These are phyloP conservation scores for Colossoma macropomum DNA, from an alignment of 2,113 vertebrate genomes.

Conservation along the genomic window DNA sequence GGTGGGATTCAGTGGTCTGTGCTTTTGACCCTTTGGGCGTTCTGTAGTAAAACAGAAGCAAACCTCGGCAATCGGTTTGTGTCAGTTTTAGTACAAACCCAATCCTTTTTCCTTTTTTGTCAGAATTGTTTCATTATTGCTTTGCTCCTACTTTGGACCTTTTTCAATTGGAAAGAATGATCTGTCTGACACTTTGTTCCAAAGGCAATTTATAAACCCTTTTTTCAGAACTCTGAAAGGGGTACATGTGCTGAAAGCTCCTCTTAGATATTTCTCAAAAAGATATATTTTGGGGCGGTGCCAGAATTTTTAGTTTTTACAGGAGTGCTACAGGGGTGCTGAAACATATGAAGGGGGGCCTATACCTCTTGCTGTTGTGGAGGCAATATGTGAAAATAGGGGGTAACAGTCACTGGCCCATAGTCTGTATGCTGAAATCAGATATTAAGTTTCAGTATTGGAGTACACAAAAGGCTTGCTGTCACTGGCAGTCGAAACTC, in stretches of 20 bases:
- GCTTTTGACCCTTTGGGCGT: slow-evolving; percentile 17
- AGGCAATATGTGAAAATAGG: too few relatives aligned
- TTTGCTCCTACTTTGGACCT: slow-evolving; percentile 54
- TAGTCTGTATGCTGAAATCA: too few relatives aligned
- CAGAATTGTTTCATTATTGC: slow-evolving; percentile 55
- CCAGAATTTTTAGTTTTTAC: not conserved
- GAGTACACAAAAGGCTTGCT: too few relatives aligned
- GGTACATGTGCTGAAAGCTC: not conserved
- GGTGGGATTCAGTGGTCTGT: not conserved
- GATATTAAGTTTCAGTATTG: too few relatives aligned
- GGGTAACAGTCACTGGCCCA: too few relatives aligned
- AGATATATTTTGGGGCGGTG: not conserved
- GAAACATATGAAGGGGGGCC: too few relatives aligned
- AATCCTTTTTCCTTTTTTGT: slow-evolving; percentile 53
- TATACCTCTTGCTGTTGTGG: too few relatives aligned
- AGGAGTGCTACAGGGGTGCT: not conserved
- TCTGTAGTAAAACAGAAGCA: slow-evolving; percentile 7
- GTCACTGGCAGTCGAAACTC: too few relatives aligned
- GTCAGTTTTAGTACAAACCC: slow-evolving; percentile 49
- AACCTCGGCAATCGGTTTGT: slow-evolving; percentile 50
- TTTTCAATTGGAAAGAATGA: slow-evolving; percentile 59
- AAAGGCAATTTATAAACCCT: slow-evolving; percentile 62
- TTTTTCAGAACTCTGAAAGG: not conserved
- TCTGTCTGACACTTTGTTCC: slow-evolving; percentile 58
- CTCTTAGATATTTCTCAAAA: not conserved